These are phyloP conservation scores for Serinus canaria DNA, from an alignment of 2,113 vertebrate genomes.

Conservation along the genomic window DNA sequence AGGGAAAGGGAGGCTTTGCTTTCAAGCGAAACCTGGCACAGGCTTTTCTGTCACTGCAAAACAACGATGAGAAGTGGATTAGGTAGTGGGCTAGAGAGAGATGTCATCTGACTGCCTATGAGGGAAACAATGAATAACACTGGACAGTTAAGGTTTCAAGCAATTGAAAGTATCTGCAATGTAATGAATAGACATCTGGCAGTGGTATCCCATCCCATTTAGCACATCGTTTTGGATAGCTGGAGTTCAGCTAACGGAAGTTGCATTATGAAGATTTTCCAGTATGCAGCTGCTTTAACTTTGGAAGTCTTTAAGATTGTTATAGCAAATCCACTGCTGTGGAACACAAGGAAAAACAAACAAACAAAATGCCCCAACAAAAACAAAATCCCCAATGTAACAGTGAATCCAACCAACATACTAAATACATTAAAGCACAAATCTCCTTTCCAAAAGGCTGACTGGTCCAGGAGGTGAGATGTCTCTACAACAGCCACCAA, in stretches of 20 bases:
- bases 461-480: not conserved
- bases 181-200: slow-evolving; percentile 12
- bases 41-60: not conserved
- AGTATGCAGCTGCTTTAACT: not conserved
- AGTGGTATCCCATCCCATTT: not conserved
- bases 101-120: not conserved
- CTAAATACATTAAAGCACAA: not conserved
- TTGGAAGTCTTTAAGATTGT: not conserved
- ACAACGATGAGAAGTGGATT: not conserved
- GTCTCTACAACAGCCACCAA: not conserved
- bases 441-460: not conserved
- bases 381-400: not conserved
- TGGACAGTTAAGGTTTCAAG: not conserved
- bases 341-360: not conserved
- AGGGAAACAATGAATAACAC: not conserved
- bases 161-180: not conserved
- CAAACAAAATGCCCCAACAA: not conserved
- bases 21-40: not conserved
- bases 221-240: not conserved
- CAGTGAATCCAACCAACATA: not conserved
- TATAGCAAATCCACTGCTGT: not conserved
- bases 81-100: not conserved
- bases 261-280: slow-evolving; percentile 7
- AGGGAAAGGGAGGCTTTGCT: not conserved
- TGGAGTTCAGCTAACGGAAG: not conserved